A percentile compares a stretch with the other conserved stretches of the same genome.
phyloP scores from a whole-genome alignment of 2,888 invertebrate species.

The Ochropleura plecta region DNA sequence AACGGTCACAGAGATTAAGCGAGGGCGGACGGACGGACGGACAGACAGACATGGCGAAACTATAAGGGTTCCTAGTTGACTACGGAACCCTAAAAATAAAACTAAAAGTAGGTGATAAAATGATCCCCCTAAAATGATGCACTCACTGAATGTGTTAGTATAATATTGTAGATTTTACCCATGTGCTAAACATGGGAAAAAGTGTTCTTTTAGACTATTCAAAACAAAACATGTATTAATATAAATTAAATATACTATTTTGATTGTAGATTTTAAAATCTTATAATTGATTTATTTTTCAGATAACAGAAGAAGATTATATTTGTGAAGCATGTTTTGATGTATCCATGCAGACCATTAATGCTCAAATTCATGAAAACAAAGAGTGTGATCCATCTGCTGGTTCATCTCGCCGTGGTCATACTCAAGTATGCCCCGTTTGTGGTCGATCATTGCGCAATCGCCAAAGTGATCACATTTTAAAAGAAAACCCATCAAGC shows the following conservation, averaged over 20 bases:
- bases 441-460: slow-evolving; percentile 28
- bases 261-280: neutral
- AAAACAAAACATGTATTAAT: too few relatives aligned
- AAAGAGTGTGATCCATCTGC: slow-evolving; percentile 37
- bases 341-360: slow-evolving; percentile 29
- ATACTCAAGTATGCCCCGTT: slow-evolving; percentile 35
- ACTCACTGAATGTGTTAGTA: neutral
- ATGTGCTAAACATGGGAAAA: too few relatives aligned
- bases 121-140: neutral
- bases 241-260: too few relatives aligned
- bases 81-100: too few relatives aligned
- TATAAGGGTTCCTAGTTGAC: too few relatives aligned
- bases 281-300: slow-evolving; percentile 3
- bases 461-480: neutral
- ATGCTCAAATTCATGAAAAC: slow-evolving; percentile 35
- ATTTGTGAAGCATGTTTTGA: slow-evolving; percentile 30
- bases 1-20: too few relatives aligned
- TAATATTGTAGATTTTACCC: slow-evolving; percentile 13
- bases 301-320: slow-evolving; percentile 21
- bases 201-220: too few relatives aligned
- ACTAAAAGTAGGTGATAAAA: neutral
- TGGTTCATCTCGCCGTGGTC: slow-evolving; percentile 33
- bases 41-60: too few relatives aligned
- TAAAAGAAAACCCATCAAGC: too few relatives aligned
- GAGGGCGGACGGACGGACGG: too few relatives aligned